Evolutionary conservation across 2,888 invertebrate species (phyloP), one percentile per base, ranked within the genome.

Genomic region (Sclerodermus sp.): DNA sequence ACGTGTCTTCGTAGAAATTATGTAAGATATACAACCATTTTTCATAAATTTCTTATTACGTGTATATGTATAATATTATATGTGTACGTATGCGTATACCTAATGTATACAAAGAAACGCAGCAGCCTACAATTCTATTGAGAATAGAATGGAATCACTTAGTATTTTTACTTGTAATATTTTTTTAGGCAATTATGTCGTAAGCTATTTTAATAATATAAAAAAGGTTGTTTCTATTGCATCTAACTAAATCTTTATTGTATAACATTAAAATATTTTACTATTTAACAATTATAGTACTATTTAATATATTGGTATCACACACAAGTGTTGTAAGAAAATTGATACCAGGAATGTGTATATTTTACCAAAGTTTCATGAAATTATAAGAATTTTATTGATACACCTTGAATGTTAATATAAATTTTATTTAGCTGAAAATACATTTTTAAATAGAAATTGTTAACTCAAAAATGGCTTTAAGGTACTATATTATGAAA

Each of bases 331-430:
- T 16, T 40, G 48, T 51, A 31, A 18, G 36, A 12, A 41, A 49
- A 40, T 44, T 40, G 32, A 36, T 13, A 44, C 23, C 53, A 46
- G 23, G 41, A 54, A 58, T 62, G 56, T 60, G 54, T 66, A 67
- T 67, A 68, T 67, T 68, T 70, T 71, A 71, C 69, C 71, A 71
- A 71, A 70, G 71, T 67, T 70, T 67, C 64, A 53, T 62, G 59
- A 60, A 66, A 58, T 61, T 34, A 44, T 63, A 66, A 56, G 54
- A 60, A 62, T 63, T 63, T 64, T 59, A 64, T 56, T 47, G 48
- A 48, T 46, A 60, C 55, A 51, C 64, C 23, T 59, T 59, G 44
- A 66, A 58, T 63, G 60, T 63, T 62, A 9, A 34, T 63, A 49
- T 23, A 3, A 23, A 23, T 23, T 23, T 5, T 5, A 5, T 23